Conservation (phyloP, 1,140 invertebrate genomes). For the Acromyrmex charruanus region DNA sequence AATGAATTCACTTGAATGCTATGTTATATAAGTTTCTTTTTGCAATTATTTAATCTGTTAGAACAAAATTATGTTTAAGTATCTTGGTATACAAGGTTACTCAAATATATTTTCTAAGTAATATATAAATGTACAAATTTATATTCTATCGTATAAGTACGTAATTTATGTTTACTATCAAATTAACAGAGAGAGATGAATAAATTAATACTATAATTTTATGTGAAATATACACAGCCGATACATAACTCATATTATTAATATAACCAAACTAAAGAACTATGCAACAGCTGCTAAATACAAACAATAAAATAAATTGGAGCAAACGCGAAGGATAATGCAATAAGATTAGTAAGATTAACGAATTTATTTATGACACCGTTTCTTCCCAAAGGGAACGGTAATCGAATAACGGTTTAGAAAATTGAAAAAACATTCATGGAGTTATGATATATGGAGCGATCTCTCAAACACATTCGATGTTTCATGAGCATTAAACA, state of each 20-base stretch:
- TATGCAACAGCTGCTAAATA: not conserved
- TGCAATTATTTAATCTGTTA: too few relatives aligned
- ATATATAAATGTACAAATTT: not conserved
- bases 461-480: not conserved
- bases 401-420: slow-evolving; percentile 37
- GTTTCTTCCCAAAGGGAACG: slow-evolving; percentile 13
- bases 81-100: too few relatives aligned
- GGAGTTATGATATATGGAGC: not conserved
- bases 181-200: not conserved
- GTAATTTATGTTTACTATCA: not conserved
- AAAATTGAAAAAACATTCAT: slow-evolving; percentile 35
- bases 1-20: too few relatives aligned
- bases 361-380: slow-evolving; percentile 22
- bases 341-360: not conserved
- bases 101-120: too few relatives aligned
- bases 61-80: too few relatives aligned
- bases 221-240: not conserved
- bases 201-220: not conserved
- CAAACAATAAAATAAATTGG: not conserved
- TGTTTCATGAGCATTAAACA: not conserved
- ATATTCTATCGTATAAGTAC: not conserved
- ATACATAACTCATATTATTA: not conserved
- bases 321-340: not conserved
- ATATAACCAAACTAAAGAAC: not conserved
- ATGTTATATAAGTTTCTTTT: too few relatives aligned